These are phyloP conservation scores for Willowsia nigromaculata DNA, from an alignment of 2,888 invertebrate species.

Conservation along the genomic window DNA sequence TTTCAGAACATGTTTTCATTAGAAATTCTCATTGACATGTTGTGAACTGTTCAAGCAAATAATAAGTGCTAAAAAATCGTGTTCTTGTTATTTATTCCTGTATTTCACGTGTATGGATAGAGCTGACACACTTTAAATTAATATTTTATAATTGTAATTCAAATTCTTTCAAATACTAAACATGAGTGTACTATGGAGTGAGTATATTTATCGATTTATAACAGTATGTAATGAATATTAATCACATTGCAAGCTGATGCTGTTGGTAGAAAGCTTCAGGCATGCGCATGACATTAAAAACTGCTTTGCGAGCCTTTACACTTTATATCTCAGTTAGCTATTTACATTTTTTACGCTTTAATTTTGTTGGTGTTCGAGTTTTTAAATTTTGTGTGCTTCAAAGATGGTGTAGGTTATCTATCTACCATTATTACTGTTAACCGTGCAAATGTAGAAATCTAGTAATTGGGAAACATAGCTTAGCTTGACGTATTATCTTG, in stretches of 20 bases:
- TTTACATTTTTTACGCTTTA: not conserved
- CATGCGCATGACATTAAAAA: too few species aligned
- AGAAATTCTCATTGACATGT: not conserved
- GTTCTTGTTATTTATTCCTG: not conserved
- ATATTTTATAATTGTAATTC: not conserved
- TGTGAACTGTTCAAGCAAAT: not conserved
- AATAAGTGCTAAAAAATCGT: not conserved
- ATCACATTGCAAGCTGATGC: too few species aligned
- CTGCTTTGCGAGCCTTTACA: too few species aligned
- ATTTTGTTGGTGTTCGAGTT: not conserved
- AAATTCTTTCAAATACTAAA: not conserved
- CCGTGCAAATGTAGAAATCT: not conserved
- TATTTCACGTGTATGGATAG: constrained; percentile 45
- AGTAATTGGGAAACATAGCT: constrained; percentile 2
- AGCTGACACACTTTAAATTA: constrained; percentile 48
- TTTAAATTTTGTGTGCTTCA: not conserved
- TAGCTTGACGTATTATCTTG: not conserved
- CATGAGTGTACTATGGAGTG: not conserved
- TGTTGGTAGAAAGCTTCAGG: too few species aligned
- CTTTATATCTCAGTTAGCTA: too few species aligned
- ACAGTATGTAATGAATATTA: too few species aligned
- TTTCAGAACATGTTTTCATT: not conserved
- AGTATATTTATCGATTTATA: too few species aligned
- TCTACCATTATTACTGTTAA: not conserved
- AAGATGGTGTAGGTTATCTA: not conserved